Percentiles rank a stretch among this genome's conserved stretches.
These are phyloP conservation scores for Odontomachus brunneus DNA, from an alignment of 1,140 invertebrate genomes.

Conservation along the genomic window DNA sequence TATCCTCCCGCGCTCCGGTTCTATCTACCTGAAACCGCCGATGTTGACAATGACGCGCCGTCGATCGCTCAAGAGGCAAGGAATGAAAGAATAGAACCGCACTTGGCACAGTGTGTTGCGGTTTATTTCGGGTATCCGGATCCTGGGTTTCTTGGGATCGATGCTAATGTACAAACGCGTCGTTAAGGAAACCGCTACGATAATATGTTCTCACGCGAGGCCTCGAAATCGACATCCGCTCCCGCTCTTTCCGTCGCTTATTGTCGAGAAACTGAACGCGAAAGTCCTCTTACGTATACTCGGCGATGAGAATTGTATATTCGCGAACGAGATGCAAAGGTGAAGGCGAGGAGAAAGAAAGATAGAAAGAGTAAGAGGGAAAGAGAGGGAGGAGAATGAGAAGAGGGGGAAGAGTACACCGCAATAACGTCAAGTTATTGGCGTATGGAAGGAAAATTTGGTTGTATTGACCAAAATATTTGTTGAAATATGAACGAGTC, in stretches of 20 bases:
- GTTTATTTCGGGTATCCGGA: slow-evolving; percentile 17
- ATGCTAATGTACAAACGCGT: slow-evolving; percentile 16
- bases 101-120: slow-evolving; percentile 27
- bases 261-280: neutral
- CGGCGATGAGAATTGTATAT: too few species aligned
- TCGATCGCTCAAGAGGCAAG: neutral
- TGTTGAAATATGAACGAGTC: too few species aligned
- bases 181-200: neutral
- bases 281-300: too few species aligned
- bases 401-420: too few species aligned
- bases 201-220: neutral
- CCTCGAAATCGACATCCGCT: neutral
- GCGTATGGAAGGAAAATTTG: too few species aligned
- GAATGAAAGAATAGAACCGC: neutral
- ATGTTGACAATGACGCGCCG: slow-evolving; percentile 18
- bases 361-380: too few species aligned
- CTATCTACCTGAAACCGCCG: slow-evolving; percentile 15
- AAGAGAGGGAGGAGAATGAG: too few species aligned
- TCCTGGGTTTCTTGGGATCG: neutral
- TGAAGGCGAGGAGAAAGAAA: too few species aligned
- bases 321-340: too few species aligned
- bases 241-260: neutral
- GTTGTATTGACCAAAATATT: too few species aligned
- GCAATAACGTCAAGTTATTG: neutral
- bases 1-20: slow-evolving; percentile 54